A percentile compares a stretch with the other conserved stretches of the same genome.
These are phyloP conservation scores for Anabacerthia variegaticeps DNA, from an alignment of 2,797 vertebrate genomes.

Conservation along the genomic window DNA sequence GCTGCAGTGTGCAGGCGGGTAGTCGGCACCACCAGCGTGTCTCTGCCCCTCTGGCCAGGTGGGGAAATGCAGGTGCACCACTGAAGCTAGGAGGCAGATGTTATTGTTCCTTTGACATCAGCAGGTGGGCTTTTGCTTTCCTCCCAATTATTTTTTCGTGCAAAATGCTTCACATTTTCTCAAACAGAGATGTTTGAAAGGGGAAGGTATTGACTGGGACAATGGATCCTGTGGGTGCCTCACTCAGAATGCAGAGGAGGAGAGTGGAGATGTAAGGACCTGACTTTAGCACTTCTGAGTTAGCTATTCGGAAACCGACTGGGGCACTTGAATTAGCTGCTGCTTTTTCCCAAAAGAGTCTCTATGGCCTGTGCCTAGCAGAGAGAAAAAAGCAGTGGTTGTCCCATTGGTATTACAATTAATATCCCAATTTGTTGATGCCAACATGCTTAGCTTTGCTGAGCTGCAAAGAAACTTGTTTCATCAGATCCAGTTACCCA, in stretches of 20 bases:
- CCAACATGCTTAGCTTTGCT: not conserved
- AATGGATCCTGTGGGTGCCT: not conserved
- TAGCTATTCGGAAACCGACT: not conserved
- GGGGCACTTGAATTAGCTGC: not conserved
- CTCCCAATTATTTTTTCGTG: fast-evolving
- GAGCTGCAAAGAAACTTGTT: not conserved
- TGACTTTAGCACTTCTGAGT: not conserved
- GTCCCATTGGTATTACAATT: fast-evolving
- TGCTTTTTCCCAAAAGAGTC: not conserved
- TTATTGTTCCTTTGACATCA: not conserved
- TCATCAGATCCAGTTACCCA: not conserved
- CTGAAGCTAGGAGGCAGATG: not conserved
- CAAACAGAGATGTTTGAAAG: not conserved
- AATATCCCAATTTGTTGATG: not conserved
- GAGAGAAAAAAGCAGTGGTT: fast-evolving
- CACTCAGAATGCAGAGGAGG: not conserved
- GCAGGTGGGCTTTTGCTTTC: fast-evolving
- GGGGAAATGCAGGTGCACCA: not conserved
- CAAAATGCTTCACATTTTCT: not conserved
- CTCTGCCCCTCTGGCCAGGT: not conserved
- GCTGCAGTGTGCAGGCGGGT: not conserved
- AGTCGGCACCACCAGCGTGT: fast-evolving
- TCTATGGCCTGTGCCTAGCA: not conserved
- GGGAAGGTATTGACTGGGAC: fast-evolving
- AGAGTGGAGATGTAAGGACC: not conserved